These are phyloP conservation scores for Pelmatolapia mariae DNA, from an alignment of 2,113 vertebrate species.

Conservation along the genomic window DNA sequence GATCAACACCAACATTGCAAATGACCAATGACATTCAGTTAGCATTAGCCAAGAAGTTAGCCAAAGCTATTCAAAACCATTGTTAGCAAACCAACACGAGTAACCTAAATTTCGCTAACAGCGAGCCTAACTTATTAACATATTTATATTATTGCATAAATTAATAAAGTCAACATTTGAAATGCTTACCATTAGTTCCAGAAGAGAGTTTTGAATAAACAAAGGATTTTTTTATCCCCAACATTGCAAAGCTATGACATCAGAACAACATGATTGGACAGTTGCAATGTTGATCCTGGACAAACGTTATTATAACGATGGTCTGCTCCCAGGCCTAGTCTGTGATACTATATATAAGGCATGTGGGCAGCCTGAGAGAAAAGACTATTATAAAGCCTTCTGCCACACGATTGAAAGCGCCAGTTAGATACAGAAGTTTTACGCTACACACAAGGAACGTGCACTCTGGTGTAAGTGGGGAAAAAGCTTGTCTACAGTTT, in stretches of 20 bases:
- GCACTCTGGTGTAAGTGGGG: background rate
- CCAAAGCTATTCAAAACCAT: background rate
- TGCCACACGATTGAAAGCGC: background rate
- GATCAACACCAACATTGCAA: background rate
- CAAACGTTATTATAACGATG: background rate
- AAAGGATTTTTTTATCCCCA: accelerated
- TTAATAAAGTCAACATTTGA: background rate
- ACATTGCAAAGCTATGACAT: background rate
- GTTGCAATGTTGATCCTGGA: background rate
- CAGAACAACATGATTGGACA: background rate
- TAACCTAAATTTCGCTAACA: accelerated
- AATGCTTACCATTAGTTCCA: background rate
- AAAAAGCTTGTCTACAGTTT: background rate
- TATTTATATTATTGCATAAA: background rate
- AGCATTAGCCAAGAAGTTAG: background rate
- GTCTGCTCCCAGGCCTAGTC: background rate
- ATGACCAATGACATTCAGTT: background rate
- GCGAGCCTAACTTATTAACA: background rate
- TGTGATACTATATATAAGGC: conserved; percentile 6
- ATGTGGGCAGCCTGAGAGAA: conserved; percentile 1
- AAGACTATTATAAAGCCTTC: background rate
- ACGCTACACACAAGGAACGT: background rate
- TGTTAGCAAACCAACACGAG: background rate
- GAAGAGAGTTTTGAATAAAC: background rate
- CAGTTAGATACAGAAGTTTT: background rate